Evolutionary conservation across 2,113 vertebrate genomes (phyloP).

Genomic region (Pungitius pungitius): DNA sequence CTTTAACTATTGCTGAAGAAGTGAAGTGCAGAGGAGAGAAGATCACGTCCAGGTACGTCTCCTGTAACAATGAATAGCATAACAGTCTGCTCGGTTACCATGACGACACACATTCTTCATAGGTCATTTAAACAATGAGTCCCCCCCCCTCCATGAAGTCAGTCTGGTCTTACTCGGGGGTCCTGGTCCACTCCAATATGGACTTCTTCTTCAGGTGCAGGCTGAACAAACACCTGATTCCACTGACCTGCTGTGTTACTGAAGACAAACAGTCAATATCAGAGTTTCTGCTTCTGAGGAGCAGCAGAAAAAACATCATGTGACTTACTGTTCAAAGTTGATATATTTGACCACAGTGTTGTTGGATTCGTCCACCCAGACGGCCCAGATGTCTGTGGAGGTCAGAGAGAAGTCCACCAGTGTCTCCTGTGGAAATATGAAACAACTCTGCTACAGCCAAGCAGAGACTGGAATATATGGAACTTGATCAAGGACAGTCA

Average conservation of each 20-base stretch:
- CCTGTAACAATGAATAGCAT: slow-evolving; percentile 71
- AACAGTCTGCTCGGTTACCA: background rate
- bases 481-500: too few species aligned
- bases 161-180: slow-evolving; percentile 84
- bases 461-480: too few species aligned
- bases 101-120: background rate
- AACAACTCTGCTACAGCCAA: background rate
- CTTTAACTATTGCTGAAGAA: slow-evolving; percentile 87
- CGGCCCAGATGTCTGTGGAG: slow-evolving; percentile 89
- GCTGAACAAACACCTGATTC: slow-evolving; percentile 95
- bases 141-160: background rate
- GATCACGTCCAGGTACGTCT: slow-evolving; percentile 87
- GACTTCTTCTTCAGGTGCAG: slow-evolving; percentile 89
- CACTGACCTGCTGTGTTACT: slow-evolving; percentile 91
- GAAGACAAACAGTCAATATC: slow-evolving; percentile 1
- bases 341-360: slow-evolving; percentile 90
- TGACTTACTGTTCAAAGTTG: slow-evolving; percentile 92
- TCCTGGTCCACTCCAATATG: slow-evolving; percentile 88
- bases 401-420: slow-evolving; percentile 92
- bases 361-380: slow-evolving; percentile 93
- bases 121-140: too few species aligned
- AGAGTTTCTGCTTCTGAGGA: background rate
- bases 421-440: slow-evolving; percentile 81
- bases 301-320: background rate
- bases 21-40: slow-evolving; percentile 88